phyloP scores from a whole-genome alignment of 2,113 vertebrate genomes.

The Zosterops hypoxanthus region DNA sequence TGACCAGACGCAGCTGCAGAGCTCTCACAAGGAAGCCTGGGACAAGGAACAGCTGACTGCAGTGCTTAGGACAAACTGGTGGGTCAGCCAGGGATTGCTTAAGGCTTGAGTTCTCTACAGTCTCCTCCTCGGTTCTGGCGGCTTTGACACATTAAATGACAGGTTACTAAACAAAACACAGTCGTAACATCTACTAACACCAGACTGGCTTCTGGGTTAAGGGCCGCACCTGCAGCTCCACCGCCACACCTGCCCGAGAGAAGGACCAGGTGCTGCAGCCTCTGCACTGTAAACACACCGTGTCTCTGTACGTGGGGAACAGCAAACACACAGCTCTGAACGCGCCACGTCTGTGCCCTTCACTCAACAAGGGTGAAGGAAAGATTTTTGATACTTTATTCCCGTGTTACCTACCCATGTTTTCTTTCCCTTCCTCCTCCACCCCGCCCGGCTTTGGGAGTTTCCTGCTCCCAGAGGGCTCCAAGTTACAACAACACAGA shows the following conservation, averaged over 20 bases:
- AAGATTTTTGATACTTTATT: not conserved
- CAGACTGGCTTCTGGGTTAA: not conserved
- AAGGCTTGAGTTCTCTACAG: not conserved
- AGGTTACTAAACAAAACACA: not conserved
- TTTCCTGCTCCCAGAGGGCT: not conserved
- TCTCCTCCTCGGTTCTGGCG: not conserved
- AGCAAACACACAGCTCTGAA: too few relatives aligned
- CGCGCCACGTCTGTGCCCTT: accelerated
- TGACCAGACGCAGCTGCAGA: not conserved
- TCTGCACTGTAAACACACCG: not conserved
- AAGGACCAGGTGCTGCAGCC: accelerated
- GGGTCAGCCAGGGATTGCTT: not conserved
- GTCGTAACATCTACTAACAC: accelerated
- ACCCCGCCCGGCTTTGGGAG: not conserved
- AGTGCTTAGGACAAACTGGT: accelerated
- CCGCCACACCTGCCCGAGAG: not conserved
- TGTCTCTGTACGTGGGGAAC: accelerated
- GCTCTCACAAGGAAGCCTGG: not conserved
- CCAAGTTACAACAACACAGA: accelerated
- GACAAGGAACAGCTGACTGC: too few relatives aligned
- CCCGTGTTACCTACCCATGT: not conserved
- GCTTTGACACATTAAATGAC: not conserved
- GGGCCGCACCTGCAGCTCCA: not conserved
- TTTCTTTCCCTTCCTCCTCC: not conserved
- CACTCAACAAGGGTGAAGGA: not conserved